Percentiles rank a stretch among this genome's conserved stretches.
phyloP scores from a whole-genome alignment of 2,797 vertebrate genomes.

The Pseudochirops cupreus region DNA sequence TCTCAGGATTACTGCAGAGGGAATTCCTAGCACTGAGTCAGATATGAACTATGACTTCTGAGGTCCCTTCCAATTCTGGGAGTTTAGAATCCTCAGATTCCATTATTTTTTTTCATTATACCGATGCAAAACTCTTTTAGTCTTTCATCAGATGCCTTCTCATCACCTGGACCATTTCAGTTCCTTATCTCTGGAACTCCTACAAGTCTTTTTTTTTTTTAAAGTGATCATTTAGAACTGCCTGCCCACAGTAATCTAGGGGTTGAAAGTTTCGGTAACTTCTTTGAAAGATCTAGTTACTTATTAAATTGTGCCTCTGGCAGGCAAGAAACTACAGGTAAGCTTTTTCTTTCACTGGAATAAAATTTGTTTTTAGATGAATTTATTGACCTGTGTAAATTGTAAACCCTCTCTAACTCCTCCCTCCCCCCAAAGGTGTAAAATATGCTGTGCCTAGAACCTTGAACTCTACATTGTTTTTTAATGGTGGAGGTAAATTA shows the following conservation, averaged over 20 bases:
- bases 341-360: neutral
- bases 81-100: neutral
- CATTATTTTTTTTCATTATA: neutral
- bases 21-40: neutral
- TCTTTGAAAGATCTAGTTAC: neutral
- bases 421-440: neutral
- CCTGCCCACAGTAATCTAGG: neutral
- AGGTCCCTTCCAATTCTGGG: neutral
- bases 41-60: neutral
- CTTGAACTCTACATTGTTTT: constrained; percentile 53
- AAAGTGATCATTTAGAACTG: neutral
- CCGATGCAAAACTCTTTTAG: neutral
- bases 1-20: neutral
- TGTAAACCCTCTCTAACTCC: neutral
- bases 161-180: neutral
- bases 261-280: neutral
- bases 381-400: neutral
- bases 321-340: neutral
- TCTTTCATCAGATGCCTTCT: neutral
- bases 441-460: constrained; percentile 16
- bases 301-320: neutral
- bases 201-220: neutral
- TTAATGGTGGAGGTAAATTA: constrained; percentile 25
- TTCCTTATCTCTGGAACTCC: neutral
- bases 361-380: neutral